These are phyloP conservation scores for Ceyx melanurus DNA, from an alignment of 2,113 vertebrate genomes.

Conservation along the genomic window DNA sequence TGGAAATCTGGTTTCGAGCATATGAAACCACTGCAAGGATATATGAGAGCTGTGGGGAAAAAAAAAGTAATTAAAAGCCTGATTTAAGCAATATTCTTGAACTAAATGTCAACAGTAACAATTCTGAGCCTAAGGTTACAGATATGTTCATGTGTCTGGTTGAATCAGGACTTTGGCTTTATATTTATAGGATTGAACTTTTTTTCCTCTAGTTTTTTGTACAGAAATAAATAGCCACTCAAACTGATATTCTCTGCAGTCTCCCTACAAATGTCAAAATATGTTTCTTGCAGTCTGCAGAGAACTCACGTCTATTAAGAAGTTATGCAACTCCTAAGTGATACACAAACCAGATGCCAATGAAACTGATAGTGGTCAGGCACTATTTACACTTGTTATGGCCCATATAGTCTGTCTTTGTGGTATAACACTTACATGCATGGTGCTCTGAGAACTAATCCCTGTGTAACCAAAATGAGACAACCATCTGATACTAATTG, in stretches of 20 bases:
- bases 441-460: background rate
- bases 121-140: background rate
- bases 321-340: background rate
- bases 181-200: background rate
- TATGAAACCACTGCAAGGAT: background rate
- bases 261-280: background rate
- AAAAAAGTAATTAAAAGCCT: background rate
- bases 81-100: background rate
- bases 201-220: background rate
- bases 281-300: background rate
- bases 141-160: background rate
- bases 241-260: background rate
- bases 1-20: background rate
- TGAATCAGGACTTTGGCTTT: background rate
- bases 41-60: background rate
- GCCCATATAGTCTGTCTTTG: background rate
- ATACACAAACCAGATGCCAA: background rate
- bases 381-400: background rate
- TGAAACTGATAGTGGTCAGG: background rate
- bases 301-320: background rate
- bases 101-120: constrained; percentile 5
- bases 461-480: background rate
- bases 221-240: background rate
- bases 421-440: background rate
- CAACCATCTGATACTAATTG: background rate